Base-by-base conservation (phyloP, 2,888 invertebrate species). In the Nymphalis c-album region DNA sequence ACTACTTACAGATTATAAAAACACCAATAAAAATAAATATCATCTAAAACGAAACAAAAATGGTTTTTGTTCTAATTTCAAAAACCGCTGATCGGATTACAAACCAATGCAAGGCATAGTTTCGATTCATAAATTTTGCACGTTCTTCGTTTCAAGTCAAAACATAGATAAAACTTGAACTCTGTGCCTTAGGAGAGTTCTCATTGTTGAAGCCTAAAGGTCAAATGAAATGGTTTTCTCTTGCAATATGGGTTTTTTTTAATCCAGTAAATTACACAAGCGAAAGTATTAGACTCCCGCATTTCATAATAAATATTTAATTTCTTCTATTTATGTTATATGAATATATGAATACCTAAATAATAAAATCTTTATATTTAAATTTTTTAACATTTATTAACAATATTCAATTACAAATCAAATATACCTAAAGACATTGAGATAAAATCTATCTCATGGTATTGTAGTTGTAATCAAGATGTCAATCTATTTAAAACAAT, bases 381-480 rank as follows among this genome's bases (percentile, higher is more conserved):
- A 10, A 10, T 40, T 40, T 40, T 13, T 40, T 40, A 13, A 13
- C 40, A 53, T 31, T 22, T 16, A 35, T 57, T 57, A 57, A 40
- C 40, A 57, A 57, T 57, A 57, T 40, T 57, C 57, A 57, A 57
- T 40, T 57, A 18, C 40, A 57, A 57, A 57, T 57, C 57, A 57
- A 57, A 40, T 57, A 57, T 57, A 57, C 35, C 40, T 40, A 13
- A 40, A 40, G 35, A 40, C n/a, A 4, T 55, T 18, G 18, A 57
- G 57, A 57, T 57, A 40, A 57, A 35, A 57, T 57, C 57, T 40
- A 18, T 57, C 57, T 18, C 57, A 57, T 57, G 40, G 57, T 57
- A 55, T 55, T 55, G 55, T 55, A 8, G 17, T n/a, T 55, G 4
- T 31, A 55, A 55, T 55, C 55, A n/a, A 31, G 31, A n/a, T 35